phyloP scores from a whole-genome alignment of 2,113 vertebrate genomes.

The Eulemur rufifrons region DNA sequence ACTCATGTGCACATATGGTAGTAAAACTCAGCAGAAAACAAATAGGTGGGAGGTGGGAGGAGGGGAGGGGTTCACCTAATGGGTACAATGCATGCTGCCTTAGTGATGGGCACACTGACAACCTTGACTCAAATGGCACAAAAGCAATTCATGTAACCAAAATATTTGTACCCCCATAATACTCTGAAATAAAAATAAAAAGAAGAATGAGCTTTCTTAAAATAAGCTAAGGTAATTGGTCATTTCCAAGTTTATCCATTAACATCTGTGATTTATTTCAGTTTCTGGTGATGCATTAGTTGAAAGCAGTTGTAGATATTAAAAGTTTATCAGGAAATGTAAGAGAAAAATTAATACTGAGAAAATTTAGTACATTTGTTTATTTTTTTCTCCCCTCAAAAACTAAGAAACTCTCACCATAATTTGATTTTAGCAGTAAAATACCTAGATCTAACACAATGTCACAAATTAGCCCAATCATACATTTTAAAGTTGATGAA shows the following conservation, averaged over 20 bases:
- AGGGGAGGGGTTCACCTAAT: too few species aligned
- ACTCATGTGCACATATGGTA: too few species aligned
- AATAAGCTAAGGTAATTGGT: background rate
- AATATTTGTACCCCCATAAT: too few species aligned
- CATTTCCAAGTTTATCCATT: background rate
- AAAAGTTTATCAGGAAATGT: background rate
- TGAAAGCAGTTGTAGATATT: background rate
- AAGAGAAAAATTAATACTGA: background rate
- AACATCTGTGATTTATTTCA: background rate
- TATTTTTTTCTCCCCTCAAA: background rate
- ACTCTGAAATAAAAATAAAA: too few species aligned
- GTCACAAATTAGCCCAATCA: background rate
- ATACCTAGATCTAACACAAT: background rate
- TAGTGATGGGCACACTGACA: too few species aligned
- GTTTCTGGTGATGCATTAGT: background rate
- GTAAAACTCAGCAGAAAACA: too few species aligned
- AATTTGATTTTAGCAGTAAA: constrained; percentile 7
- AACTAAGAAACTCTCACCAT: background rate
- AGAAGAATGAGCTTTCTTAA: background rate
- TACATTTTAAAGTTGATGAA: background rate
- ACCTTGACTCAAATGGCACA: too few species aligned
- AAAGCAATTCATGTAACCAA: too few species aligned
- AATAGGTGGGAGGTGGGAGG: too few species aligned
- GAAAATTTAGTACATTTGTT: background rate
- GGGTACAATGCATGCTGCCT: too few species aligned